phyloP scores from a whole-genome alignment of 2,888 invertebrate genomes.

The Euspilapteryx auroguttella region DNA sequence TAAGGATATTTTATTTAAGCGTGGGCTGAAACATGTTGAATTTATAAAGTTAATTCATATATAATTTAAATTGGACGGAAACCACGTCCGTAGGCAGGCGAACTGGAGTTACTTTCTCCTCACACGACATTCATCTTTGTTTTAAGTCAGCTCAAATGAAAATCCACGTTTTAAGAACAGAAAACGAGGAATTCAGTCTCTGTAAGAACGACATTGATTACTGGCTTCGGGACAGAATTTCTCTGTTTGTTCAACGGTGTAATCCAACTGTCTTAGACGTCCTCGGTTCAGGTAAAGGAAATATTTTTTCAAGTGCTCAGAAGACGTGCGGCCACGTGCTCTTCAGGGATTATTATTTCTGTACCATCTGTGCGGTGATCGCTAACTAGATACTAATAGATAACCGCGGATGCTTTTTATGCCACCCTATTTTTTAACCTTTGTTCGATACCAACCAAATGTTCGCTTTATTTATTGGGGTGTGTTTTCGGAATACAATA shows the following conservation, averaged over 20 bases:
- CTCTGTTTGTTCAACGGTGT: slow-evolving; percentile 31
- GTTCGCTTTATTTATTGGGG: slow-evolving; percentile 50
- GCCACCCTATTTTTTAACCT: slow-evolving; percentile 41
- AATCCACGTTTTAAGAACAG: no score
- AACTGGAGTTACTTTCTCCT: no score
- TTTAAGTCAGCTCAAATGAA: no score
- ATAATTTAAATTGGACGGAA: no score
- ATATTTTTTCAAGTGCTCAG: slow-evolving; percentile 6
- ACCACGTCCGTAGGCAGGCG: no score
- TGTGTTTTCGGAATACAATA: slow-evolving; percentile 16
- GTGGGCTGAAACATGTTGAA: no score
- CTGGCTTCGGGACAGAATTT: slow-evolving; percentile 3
- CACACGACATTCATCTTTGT: no score
- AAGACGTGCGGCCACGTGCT: slow-evolving; percentile 13
- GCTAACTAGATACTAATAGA: slow-evolving; percentile 60
- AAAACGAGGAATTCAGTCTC: no score
- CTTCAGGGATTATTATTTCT: slow-evolving; percentile 35
- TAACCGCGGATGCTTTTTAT: slow-evolving; percentile 59
- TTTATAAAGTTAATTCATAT: no score
- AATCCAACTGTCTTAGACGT: slow-evolving; percentile 20
- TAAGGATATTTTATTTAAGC: no score
- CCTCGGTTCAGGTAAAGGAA: slow-evolving; percentile 9
- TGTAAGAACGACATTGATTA: not conserved
- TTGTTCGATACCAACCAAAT: slow-evolving; percentile 44
- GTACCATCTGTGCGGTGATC: slow-evolving; percentile 52